Evolutionary conservation across 2,797 vertebrate genomes (phyloP).

Genomic region (Acanthopagrus latus): DNA sequence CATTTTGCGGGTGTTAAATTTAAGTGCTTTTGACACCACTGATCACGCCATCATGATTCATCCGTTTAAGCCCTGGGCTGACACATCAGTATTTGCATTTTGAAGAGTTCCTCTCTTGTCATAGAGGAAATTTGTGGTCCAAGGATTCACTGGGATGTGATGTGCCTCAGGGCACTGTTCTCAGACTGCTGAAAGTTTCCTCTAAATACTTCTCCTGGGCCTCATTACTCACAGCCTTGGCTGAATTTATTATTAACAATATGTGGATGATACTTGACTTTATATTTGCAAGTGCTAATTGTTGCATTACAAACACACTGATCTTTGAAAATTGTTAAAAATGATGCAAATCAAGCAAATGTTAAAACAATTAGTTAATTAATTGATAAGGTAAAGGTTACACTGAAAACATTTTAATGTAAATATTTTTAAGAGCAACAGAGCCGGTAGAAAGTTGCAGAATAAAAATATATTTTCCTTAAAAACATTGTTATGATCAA

Average conservation of each 20-base stretch:
- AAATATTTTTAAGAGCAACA: no score
- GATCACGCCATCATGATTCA: neutral
- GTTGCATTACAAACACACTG: neutral
- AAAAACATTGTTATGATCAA: no score
- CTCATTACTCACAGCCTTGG: neutral
- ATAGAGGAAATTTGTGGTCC: neutral
- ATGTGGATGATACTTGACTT: neutral
- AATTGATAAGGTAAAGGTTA: neutral
- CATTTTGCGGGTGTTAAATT: constrained; percentile 14
- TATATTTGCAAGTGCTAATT: neutral
- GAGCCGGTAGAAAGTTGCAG: no score
- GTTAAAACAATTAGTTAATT: neutral
- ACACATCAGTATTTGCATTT: neutral
- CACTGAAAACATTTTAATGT: no score
- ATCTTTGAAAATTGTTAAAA: neutral
- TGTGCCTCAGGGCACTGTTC: neutral
- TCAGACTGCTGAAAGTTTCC: neutral
- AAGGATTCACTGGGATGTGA: neutral
- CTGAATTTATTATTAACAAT: neutral
- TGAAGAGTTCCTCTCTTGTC: neutral
- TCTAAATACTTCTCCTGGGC: no score
- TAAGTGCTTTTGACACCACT: constrained; percentile 17
- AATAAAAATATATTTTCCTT: no score
- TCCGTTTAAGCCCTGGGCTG: neutral
- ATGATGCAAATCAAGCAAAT: neutral